A percentile compares a stretch with the other conserved stretches of the same genome.
phyloP scores from a whole-genome alignment of 2,113 vertebrate genomes.

The Prinia subflava region DNA sequence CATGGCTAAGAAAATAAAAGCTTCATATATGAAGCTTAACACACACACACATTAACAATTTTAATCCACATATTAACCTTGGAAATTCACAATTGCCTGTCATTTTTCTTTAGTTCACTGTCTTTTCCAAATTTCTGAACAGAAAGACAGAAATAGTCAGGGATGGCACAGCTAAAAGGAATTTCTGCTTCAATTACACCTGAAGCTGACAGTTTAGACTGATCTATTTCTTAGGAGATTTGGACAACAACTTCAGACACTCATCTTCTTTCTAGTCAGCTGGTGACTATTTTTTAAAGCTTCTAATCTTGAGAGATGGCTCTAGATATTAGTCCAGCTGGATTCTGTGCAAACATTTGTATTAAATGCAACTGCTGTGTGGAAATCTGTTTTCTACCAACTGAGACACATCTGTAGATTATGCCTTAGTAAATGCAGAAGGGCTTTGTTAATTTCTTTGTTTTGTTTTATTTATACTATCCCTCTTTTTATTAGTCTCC shows the following conservation, averaged over 20 bases:
- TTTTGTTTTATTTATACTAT: constrained; percentile 1
- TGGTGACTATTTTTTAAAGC: neutral
- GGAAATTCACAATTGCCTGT: neutral
- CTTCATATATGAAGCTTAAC: neutral
- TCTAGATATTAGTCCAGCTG: constrained; percentile 25
- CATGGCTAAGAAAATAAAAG: neutral
- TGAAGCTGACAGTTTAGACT: neutral
- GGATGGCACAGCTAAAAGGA: neutral
- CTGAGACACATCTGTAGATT: constrained; percentile 64
- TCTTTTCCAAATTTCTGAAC: neutral
- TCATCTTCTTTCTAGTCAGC: neutral
- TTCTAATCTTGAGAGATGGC: neutral
- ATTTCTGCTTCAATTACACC: neutral
- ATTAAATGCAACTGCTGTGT: constrained; percentile 31
- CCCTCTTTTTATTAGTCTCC: constrained; percentile 56
- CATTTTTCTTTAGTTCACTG: neutral
- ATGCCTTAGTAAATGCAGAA: constrained; percentile 30
- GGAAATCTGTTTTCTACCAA: constrained; percentile 61
- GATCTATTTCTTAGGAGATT: neutral
- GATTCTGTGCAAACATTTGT: constrained; percentile 49
- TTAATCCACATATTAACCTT: neutral
- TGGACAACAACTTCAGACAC: neutral
- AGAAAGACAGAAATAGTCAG: neutral
- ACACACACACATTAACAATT: neutral
- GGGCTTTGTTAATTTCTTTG: constrained; percentile 31